A percentile compares a stretch with the other conserved stretches of the same genome.
These are phyloP conservation scores for Drosophila leonis DNA, from an alignment of 2,888 invertebrate genomes.

Conservation along the genomic window DNA sequence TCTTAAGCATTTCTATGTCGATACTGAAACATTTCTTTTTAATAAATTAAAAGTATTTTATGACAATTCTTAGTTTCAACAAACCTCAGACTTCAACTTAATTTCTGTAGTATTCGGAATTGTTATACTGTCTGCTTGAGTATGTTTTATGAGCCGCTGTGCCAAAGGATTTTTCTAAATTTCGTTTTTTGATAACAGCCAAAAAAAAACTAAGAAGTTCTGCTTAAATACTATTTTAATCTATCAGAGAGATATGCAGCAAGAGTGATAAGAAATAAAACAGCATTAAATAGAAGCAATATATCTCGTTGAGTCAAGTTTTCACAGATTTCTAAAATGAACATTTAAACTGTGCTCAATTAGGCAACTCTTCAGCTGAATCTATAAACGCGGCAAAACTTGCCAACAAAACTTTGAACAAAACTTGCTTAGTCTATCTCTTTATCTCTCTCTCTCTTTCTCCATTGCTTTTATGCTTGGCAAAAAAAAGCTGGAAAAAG, in stretches of 20 bases:
- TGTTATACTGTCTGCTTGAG: too few relatives aligned
- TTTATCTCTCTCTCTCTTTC: not conserved
- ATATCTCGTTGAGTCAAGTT: constrained; percentile 7
- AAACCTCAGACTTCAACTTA: too few relatives aligned
- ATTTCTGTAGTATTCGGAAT: too few relatives aligned
- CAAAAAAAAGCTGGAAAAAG: constrained; percentile 5
- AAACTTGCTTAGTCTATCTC: constrained; percentile 38
- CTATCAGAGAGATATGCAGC: not conserved
- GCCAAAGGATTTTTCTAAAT: not conserved
- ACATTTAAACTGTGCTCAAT: constrained; percentile 32
- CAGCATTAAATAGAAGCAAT: not conserved
- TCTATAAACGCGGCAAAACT: constrained; percentile 42
- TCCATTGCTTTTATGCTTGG: constrained; percentile 1
- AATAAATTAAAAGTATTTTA: too few relatives aligned
- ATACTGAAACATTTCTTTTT: too few relatives aligned
- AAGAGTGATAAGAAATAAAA: not conserved
- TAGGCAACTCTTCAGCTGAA: constrained; percentile 31
- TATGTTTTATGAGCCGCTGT: too few relatives aligned
- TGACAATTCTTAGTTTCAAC: not conserved
- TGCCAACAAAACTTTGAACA: constrained; percentile 37
- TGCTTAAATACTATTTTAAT: not conserved
- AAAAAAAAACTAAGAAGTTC: not conserved
- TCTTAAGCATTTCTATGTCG: too few relatives aligned
- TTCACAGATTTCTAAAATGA: constrained; percentile 24
- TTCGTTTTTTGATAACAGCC: not conserved